Conservation (phyloP, 2,797 vertebrate genomes). For the Huso huso region DNA sequence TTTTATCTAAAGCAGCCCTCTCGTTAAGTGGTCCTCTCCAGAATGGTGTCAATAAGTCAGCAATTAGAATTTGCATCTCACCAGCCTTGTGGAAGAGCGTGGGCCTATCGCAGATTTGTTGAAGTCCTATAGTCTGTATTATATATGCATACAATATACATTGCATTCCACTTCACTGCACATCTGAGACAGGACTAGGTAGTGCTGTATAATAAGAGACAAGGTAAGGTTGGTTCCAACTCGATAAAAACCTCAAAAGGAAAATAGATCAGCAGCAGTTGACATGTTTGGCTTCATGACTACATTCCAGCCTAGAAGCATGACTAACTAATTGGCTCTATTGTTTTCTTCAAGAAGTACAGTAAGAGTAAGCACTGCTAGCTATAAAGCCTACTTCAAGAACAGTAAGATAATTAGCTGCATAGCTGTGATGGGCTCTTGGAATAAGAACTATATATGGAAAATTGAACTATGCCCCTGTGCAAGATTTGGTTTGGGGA, state of each 20-base stretch:
- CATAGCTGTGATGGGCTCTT: too few relatives aligned
- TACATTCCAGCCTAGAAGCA: too few relatives aligned
- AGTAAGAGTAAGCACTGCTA: too few relatives aligned
- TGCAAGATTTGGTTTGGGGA: too few relatives aligned
- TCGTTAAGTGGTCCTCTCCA: conserved; percentile 59
- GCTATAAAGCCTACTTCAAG: too few relatives aligned
- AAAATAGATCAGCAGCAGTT: conserved; percentile 35
- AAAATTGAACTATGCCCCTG: too few relatives aligned
- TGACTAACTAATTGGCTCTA: too few relatives aligned
- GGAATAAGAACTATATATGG: too few relatives aligned
- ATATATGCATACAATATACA: conserved; percentile 1
- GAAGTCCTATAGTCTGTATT: background rate
- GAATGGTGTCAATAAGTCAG: conserved; percentile 61
- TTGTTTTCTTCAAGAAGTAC: too few relatives aligned
- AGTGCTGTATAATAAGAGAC: conserved; percentile 8
- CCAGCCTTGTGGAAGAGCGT: background rate
- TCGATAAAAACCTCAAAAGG: conserved; percentile 37
- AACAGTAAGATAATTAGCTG: too few relatives aligned
- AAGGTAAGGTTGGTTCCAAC: conserved; percentile 29
- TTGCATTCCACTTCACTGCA: background rate
- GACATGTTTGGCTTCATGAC: background rate
- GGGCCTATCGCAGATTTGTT: background rate
- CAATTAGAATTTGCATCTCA: conserved; percentile 38
- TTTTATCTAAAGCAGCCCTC: conserved; percentile 63
- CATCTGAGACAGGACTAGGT: background rate